Conservation (phyloP, 53 echinoderm and acorn worm species). For the Henricia sp. region DNA sequence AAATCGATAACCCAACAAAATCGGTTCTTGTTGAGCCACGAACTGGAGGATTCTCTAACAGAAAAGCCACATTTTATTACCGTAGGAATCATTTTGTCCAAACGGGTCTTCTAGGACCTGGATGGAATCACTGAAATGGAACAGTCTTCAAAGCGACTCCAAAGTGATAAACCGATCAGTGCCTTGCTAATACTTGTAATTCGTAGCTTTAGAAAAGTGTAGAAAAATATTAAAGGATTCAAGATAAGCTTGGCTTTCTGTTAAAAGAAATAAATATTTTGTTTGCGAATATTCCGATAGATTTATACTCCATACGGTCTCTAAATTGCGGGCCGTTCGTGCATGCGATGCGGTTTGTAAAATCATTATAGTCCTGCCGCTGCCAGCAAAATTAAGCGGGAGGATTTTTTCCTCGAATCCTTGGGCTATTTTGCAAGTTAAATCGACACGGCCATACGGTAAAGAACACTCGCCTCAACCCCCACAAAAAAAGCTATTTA, state of each 20-base stretch:
- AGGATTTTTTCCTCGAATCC: neutral
- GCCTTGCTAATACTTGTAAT: neutral
- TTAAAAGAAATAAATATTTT: neutral
- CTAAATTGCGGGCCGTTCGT: neutral
- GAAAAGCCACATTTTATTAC: too few relatives aligned
- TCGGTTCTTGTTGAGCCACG: too few relatives aligned
- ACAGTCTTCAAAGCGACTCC: too few relatives aligned
- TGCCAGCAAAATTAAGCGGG: neutral
- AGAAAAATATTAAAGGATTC: constrained; percentile 18
- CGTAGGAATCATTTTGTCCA: too few relatives aligned
- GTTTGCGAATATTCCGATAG: neutral
- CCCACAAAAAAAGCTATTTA: too few relatives aligned
- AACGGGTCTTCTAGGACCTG: too few relatives aligned
- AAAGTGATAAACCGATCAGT: neutral
- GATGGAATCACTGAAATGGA: too few relatives aligned
- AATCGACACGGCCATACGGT: neutral
- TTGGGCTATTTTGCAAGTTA: neutral
- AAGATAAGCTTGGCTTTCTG: neutral
- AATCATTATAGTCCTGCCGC: neutral
- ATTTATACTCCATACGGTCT: neutral
- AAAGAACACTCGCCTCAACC: too few relatives aligned
- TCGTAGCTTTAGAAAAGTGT: neutral
- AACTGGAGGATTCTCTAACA: too few relatives aligned
- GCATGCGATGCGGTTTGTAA: neutral
- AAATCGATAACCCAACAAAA: too few relatives aligned